Evolutionary conservation across 2,113 vertebrate genomes (phyloP).

Genomic region (Corynorhinus townsendii): DNA sequence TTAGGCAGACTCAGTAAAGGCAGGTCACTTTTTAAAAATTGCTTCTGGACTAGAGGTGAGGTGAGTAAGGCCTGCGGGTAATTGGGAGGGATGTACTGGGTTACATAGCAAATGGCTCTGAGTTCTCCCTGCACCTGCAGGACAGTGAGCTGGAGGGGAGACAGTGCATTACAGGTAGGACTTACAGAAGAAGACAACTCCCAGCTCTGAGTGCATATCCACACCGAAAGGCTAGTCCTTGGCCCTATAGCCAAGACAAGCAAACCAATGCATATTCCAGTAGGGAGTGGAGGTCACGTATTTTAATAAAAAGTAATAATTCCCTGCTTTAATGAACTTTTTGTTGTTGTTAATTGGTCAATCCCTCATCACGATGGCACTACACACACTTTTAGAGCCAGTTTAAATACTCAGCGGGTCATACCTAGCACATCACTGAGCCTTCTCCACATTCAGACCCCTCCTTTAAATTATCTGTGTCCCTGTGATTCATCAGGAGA

Average conservation of each 20-base stretch:
- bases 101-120: background rate
- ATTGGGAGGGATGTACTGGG: background rate
- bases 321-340: background rate
- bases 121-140: background rate
- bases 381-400: background rate
- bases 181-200: background rate
- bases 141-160: background rate
- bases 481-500: background rate
- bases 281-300: background rate
- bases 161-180: too few species aligned
- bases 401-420: background rate
- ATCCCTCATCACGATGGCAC: accelerated
- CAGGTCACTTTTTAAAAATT: background rate
- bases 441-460: background rate
- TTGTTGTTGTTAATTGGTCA: background rate
- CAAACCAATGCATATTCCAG: accelerated
- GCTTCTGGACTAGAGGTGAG: background rate
- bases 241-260: background rate
- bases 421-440: background rate
- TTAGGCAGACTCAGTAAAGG: background rate
- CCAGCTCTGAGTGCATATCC: accelerated
- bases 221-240: background rate
- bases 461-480: background rate
- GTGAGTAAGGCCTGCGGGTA: background rate
- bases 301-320: background rate